Base-by-base conservation (phyloP, 2,113 vertebrate genomes). In the Phodopus roborovskii region DNA sequence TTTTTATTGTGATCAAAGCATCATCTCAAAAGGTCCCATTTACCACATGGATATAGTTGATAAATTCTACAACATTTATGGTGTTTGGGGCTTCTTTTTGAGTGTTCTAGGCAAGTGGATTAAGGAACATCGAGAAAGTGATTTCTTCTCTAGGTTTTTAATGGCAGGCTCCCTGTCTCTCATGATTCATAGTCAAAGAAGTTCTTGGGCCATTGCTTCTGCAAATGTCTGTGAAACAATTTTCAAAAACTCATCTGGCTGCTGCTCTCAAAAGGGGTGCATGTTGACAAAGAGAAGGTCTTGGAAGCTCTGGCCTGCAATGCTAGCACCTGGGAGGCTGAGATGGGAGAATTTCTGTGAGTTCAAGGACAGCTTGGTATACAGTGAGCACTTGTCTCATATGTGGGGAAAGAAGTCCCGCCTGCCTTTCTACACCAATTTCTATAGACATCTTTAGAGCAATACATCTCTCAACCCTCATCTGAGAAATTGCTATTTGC, bases 131-230 rank as follows among this genome's bases (percentile, higher is more conserved):
- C 30, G 17, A 70, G 62, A 78, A 87, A 53, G 39, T 36, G 30
- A 94, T 73, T 90, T 94, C 74, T 90, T 95, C 66, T 75, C 30
- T 60, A 92, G 28, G 71, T 78, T 93, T 91, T 86, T 30, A 66
- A 87, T 15, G n/a, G 64, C 16, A 33, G 6, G n/a, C 39, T 26
- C 3, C 75, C 64, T 85, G 20, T 48, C 17, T 92, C 83, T 70
- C 53, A 0, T 53, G 53, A 12, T 94, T 88, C 42, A 74, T 45
- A 75, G 84, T 26, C 30, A 36, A 94, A 79, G 90, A 95, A n/a
- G 71, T 2, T 48, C 30, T 30, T 22, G 60, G 20, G 16, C 77
- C 26, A 62, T 53, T 16, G 50, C 42, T 93, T 92, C 30, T 19
- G 81, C 13, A 92, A 81, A 36, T 75, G 42, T 96, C 82, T 50